A percentile compares a stretch with the other conserved stretches of the same genome.
Conservation (phyloP, 2,888 invertebrate species). For the Leptinotarsa juncta region DNA sequence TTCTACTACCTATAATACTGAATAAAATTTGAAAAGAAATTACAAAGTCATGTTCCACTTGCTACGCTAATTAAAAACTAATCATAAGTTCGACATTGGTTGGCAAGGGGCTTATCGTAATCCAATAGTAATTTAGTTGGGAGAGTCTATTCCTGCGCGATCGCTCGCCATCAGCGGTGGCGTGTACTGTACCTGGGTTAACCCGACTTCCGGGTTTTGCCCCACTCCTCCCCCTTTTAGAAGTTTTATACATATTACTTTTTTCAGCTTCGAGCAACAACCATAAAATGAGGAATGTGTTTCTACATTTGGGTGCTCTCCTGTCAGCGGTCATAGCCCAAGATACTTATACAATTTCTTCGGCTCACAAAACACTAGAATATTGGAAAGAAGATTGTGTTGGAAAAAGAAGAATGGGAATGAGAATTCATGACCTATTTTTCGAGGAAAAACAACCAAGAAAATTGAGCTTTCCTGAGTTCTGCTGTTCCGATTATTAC, state of each 20-base stretch:
- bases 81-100: too few species aligned
- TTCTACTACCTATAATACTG: too few species aligned
- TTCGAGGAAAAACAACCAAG: neutral
- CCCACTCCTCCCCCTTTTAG: neutral
- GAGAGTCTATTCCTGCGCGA: too few species aligned
- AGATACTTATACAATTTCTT: neutral
- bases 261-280: neutral
- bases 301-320: neutral
- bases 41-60: too few species aligned
- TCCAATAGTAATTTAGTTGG: too few species aligned
- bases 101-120: too few species aligned
- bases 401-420: neutral
- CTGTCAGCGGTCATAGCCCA: neutral
- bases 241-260: neutral
- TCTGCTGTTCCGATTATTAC: slow-evolving; percentile 5
- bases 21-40: too few species aligned
- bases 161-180: too few species aligned
- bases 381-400: slow-evolving; percentile 2
- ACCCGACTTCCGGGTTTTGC: too few species aligned
- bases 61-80: too few species aligned
- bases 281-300: neutral
- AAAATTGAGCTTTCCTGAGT: neutral
- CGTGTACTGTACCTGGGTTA: neutral
- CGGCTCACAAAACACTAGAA: neutral
- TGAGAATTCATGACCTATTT: neutral